These are phyloP conservation scores for Gymnobelideus leadbeateri DNA, from an alignment of 2,113 vertebrate genomes.

Conservation along the genomic window DNA sequence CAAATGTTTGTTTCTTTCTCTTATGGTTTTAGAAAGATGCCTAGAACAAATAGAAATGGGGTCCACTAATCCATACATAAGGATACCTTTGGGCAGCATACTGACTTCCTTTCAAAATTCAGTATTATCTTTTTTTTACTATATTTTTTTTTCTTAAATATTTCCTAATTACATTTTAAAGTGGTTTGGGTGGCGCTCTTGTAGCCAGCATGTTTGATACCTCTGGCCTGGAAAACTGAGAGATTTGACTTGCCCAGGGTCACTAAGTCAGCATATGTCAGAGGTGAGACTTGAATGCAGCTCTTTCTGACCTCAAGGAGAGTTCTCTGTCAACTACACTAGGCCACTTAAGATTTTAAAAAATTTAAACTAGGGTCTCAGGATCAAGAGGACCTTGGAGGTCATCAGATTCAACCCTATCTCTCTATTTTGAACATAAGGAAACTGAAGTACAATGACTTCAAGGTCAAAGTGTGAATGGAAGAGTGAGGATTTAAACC, in stretches of 20 bases:
- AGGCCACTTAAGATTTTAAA: background rate
- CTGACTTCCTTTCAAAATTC: too few relatives aligned
- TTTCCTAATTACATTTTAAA: too few relatives aligned
- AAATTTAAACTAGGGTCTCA: background rate
- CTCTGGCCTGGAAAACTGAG: background rate
- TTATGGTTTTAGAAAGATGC: too few relatives aligned
- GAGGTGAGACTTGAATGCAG: background rate
- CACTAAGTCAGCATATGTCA: background rate
- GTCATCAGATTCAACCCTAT: background rate
- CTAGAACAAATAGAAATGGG: too few relatives aligned
- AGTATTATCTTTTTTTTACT: too few relatives aligned
- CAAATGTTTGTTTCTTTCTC: too few relatives aligned
- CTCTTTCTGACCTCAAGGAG: background rate
- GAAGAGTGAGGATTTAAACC: background rate
- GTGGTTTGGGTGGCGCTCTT: too few relatives aligned
- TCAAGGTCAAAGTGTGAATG: background rate
- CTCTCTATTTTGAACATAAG: background rate
- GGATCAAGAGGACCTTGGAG: background rate
- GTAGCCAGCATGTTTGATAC: background rate
- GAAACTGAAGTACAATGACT: background rate
- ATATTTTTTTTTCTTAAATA: too few relatives aligned
- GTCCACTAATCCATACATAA: too few relatives aligned
- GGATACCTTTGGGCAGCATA: too few relatives aligned
- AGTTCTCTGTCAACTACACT: background rate
- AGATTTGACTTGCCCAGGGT: background rate